Conservation (phyloP, 2,113 vertebrate species). For the Oreochromis niloticus region DNA sequence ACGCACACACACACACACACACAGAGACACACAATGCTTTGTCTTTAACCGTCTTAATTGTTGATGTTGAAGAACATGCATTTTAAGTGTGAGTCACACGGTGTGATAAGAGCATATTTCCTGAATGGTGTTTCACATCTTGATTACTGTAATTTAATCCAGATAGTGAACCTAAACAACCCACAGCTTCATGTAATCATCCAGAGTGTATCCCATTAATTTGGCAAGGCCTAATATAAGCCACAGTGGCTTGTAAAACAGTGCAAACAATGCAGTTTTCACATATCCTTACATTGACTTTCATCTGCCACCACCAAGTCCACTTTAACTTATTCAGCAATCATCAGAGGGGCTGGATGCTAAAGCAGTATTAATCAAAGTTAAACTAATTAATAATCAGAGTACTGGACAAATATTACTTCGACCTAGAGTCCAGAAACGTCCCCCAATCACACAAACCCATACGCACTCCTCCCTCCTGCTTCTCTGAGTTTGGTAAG, state of each 20-base stretch:
- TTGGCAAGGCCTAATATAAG: neutral
- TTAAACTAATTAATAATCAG: neutral
- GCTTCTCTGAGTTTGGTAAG: conserved; percentile 51
- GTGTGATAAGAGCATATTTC: neutral
- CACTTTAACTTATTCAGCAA: neutral
- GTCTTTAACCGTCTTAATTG: neutral
- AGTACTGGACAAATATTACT: neutral
- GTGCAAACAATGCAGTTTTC: neutral
- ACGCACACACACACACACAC: neutral
- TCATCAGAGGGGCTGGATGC: neutral
- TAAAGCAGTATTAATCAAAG: neutral
- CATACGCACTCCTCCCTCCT: neutral
- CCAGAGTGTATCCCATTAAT: neutral
- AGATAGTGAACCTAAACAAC: neutral
- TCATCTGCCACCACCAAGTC: neutral
- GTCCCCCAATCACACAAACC: neutral
- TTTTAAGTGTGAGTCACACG: neutral
- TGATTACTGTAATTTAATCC: neutral
- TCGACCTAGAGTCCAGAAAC: neutral
- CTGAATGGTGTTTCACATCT: neutral
- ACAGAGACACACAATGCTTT: neutral
- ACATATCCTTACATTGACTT: neutral
- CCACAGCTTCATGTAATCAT: neutral
- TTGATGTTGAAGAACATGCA: neutral
- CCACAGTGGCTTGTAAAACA: neutral